Conservation (phyloP, 2,113 vertebrate genomes). For the Ageneiosus marmoratus region DNA sequence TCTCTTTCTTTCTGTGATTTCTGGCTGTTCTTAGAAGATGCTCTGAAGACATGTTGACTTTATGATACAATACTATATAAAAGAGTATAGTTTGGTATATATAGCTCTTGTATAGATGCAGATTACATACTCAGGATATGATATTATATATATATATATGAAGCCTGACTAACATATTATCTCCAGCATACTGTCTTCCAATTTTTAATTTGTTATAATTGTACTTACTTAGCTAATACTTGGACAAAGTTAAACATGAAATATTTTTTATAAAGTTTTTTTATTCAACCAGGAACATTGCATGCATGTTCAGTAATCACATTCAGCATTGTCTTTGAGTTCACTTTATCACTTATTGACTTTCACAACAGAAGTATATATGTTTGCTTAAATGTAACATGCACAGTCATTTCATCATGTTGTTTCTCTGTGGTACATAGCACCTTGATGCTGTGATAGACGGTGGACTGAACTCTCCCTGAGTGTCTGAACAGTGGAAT, state of each 20-base stretch:
- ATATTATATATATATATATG: no score
- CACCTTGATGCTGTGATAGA: not conserved
- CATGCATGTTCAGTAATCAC: not conserved
- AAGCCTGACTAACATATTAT: no score
- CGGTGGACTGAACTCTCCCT: no score
- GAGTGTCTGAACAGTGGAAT: no score
- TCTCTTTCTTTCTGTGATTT: conserved; percentile 63
- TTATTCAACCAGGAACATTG: not conserved
- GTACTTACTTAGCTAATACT: not conserved
- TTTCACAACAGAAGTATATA: not conserved
- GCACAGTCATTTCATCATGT: not conserved
- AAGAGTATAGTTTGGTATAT: not conserved
- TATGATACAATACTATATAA: conserved; percentile 31
- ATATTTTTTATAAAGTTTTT: not conserved
- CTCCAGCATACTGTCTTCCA: not conserved
- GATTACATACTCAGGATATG: no score
- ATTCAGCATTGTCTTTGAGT: not conserved
- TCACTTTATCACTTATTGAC: not conserved
- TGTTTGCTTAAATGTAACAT: not conserved
- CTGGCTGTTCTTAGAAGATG: conserved; percentile 61
- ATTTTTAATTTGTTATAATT: not conserved
- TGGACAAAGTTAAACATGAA: not conserved
- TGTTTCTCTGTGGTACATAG: not conserved
- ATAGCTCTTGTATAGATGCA: no score
- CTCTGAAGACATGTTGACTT: conserved; percentile 55